Conservation (phyloP, 2,113 vertebrate species). For the Ploceus nigricollis region DNA sequence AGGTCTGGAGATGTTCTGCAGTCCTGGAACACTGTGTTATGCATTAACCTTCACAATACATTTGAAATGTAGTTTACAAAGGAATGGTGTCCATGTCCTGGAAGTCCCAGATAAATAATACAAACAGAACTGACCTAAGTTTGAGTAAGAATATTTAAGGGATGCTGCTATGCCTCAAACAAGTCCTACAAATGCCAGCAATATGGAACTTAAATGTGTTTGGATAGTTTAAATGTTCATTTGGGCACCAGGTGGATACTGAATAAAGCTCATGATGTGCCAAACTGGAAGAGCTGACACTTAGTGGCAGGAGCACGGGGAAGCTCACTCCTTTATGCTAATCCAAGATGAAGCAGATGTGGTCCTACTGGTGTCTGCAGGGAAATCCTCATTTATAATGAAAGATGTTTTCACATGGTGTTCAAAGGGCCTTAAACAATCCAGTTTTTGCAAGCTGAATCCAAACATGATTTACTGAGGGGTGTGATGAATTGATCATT, state of each 20-base stretch:
- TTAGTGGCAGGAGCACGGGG: accelerated
- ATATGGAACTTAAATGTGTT: not conserved
- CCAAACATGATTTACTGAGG: not conserved
- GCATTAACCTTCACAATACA: not conserved
- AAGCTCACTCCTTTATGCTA: not conserved
- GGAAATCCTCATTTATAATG: not conserved
- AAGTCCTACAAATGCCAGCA: not conserved
- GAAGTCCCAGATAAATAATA: not conserved
- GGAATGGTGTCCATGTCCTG: not conserved
- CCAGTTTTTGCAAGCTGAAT: not conserved
- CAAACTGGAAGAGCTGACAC: not conserved
- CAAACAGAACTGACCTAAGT: not conserved
- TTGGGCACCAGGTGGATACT: not conserved
- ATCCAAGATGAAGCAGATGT: not conserved
- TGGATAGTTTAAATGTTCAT: not conserved
- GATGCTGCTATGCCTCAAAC: not conserved
- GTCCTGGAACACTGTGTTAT: not conserved
- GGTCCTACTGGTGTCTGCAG: not conserved
- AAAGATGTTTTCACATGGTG: not conserved
- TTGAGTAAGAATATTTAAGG: not conserved
- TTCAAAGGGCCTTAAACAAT: not conserved
- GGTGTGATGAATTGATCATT: not conserved
- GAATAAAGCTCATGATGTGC: accelerated
- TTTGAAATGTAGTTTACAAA: not conserved
- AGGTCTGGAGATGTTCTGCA: not conserved